Percentiles rank a stretch among this genome's conserved stretches.
These are phyloP conservation scores for Archivesica marissinica DNA, from an alignment of 1,140 invertebrate species.

Conservation along the genomic window DNA sequence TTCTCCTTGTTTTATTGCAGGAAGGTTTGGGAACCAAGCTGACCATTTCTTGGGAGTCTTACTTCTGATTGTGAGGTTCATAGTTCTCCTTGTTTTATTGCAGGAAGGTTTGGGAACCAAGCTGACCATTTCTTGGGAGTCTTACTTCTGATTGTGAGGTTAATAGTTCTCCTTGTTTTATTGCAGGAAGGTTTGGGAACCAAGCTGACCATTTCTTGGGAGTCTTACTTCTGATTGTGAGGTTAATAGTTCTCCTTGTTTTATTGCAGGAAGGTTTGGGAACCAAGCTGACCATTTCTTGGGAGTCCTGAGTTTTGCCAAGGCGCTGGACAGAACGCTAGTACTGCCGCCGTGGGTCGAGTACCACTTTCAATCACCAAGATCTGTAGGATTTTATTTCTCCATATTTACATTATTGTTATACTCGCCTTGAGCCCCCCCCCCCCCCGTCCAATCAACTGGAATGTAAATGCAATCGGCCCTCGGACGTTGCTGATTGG, in stretches of 20 bases:
- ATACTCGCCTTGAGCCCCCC: too few relatives aligned
- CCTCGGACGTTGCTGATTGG: too few relatives aligned
- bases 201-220: slow-evolving; percentile 98
- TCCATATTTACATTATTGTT: too few relatives aligned
- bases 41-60: slow-evolving; percentile 97
- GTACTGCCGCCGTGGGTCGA: slow-evolving; percentile 94
- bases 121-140: slow-evolving; percentile 97
- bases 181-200: slow-evolving; percentile 89
- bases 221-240: slow-evolving; percentile 78
- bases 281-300: slow-evolving; percentile 97
- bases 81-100: slow-evolving; percentile 26
- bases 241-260: background rate
- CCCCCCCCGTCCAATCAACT: too few relatives aligned
- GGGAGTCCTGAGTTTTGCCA: slow-evolving; percentile 94
- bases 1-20: too few relatives aligned
- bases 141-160: background rate
- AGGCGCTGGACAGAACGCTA: slow-evolving; percentile 94
- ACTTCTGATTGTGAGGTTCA: background rate
- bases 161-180: background rate
- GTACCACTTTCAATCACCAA: slow-evolving; percentile 69
- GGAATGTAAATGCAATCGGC: too few relatives aligned
- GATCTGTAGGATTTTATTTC: slow-evolving; percentile 73
- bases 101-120: slow-evolving; percentile 91
- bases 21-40: slow-evolving; percentile 93
- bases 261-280: slow-evolving; percentile 89